phyloP scores from a whole-genome alignment of 2,888 invertebrate genomes.

The Xanthostigma xanthostigma region DNA sequence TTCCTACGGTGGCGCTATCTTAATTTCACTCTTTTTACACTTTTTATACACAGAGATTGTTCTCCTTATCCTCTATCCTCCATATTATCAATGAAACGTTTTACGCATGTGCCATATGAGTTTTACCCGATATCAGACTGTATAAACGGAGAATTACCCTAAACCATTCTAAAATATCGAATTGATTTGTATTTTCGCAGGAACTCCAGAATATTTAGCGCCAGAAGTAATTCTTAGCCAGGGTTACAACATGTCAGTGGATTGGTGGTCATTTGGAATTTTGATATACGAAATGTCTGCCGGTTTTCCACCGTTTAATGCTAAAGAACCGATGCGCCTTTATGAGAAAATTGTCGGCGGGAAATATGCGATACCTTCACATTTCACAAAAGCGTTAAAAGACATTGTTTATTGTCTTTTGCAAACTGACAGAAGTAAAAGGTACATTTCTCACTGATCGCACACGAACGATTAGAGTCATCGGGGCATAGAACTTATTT shows the following conservation, averaged over 20 bases:
- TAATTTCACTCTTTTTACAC: no score
- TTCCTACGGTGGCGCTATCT: no score
- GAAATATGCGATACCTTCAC: constrained; percentile 67
- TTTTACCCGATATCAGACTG: no score
- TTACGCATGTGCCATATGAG: no score
- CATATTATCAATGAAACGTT: no score
- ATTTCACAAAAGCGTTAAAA: constrained; percentile 61
- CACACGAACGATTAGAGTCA: no score
- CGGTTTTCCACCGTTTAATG: constrained; percentile 80
- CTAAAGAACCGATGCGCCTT: constrained; percentile 74
- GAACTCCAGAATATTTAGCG: constrained; percentile 81
- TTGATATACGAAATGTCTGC: constrained; percentile 71
- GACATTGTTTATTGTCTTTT: constrained; percentile 68
- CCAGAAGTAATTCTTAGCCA: constrained; percentile 72
- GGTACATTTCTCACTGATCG: constrained; percentile 19
- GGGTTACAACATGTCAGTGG: constrained; percentile 76
- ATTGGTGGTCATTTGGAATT: constrained; percentile 87
- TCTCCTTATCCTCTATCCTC: no score
- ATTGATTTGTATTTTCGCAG: neutral
- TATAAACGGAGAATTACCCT: no score
- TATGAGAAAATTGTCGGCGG: constrained; percentile 81
- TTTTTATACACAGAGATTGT: no score
- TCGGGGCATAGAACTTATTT: neutral
- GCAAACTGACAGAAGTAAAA: constrained; percentile 55
- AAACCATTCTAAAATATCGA: no score